These are phyloP conservation scores for Drosophila sp. DNA, from an alignment of 1,140 invertebrate genomes.

Conservation along the genomic window DNA sequence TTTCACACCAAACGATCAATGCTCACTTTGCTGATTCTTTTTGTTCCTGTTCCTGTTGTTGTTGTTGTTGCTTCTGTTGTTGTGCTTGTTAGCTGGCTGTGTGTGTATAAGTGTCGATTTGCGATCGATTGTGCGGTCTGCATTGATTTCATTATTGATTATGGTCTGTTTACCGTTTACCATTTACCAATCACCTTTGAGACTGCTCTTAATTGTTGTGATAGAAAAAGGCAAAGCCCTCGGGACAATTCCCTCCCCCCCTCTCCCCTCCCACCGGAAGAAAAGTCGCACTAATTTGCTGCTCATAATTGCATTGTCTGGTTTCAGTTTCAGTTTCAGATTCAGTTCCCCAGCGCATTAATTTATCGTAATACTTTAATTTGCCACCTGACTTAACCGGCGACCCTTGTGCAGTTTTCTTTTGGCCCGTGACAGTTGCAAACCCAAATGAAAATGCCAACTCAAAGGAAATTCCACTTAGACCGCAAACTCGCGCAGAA, in stretches of 20 bases:
- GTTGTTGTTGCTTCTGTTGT: constrained; percentile 25
- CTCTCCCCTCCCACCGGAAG: neutral
- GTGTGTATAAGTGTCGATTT: constrained; percentile 31
- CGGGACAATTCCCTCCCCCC: constrained; percentile 3
- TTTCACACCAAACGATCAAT: constrained; percentile 65
- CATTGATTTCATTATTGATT: constrained; percentile 52
- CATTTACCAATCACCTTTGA: no score
- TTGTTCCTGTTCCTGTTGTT: constrained; percentile 11
- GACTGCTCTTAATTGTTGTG: constrained; percentile 31
- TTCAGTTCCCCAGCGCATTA: constrained; percentile 43
- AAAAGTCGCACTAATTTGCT: constrained; percentile 58
- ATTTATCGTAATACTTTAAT: constrained; percentile 79
- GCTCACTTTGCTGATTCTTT: constrained; percentile 61
- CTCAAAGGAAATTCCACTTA: constrained; percentile 53
- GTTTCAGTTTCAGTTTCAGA: constrained; percentile 12
- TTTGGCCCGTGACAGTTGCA: constrained; percentile 44
- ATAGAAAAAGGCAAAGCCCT: neutral
- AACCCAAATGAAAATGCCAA: constrained; percentile 62
- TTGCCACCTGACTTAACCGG: constrained; percentile 78
- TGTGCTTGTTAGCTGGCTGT: constrained; percentile 19
- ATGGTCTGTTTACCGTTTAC: constrained; percentile 25
- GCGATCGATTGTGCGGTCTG: constrained; percentile 75
- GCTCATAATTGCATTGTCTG: constrained; percentile 77
- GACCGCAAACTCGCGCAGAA: constrained; percentile 43
- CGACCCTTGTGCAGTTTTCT: constrained; percentile 20